Evolutionary conservation across 2,797 vertebrate genomes (phyloP).

Genomic region (Pipistrellus kuhlii): DNA sequence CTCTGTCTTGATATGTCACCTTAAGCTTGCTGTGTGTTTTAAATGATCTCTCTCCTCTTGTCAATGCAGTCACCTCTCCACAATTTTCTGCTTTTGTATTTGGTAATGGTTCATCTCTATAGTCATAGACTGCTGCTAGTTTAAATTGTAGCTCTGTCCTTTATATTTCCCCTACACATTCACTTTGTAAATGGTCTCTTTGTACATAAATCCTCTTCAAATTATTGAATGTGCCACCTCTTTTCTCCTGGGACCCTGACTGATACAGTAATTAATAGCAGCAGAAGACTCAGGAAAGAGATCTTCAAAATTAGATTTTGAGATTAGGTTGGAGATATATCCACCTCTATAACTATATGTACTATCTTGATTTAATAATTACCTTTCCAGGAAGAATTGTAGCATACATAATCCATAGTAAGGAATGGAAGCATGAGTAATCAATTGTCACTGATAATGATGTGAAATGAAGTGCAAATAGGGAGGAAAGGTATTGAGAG

Average conservation of each 20-base stretch:
- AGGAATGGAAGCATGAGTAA: not conserved
- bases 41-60: not conserved
- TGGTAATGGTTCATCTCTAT: not conserved
- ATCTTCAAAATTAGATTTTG: not conserved
- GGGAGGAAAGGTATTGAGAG: not conserved
- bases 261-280: not conserved
- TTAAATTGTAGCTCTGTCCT: not conserved
- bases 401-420: not conserved
- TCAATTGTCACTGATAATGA: not conserved
- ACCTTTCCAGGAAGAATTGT: not conserved
- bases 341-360: not conserved
- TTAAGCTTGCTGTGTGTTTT: not conserved
- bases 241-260: not conserved
- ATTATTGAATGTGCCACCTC: not conserved
- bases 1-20: not conserved
- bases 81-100: not conserved
- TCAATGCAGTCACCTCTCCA: not conserved
- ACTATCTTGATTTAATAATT: not conserved
- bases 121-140: not conserved
- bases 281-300: not conserved
- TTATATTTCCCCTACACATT: not conserved
- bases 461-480: not conserved
- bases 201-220: slow-evolving; percentile 35
- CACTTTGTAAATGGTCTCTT: not conserved
- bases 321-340: not conserved